phyloP scores from a whole-genome alignment of 2,888 invertebrate species.

The Linnaemya vulpina region DNA sequence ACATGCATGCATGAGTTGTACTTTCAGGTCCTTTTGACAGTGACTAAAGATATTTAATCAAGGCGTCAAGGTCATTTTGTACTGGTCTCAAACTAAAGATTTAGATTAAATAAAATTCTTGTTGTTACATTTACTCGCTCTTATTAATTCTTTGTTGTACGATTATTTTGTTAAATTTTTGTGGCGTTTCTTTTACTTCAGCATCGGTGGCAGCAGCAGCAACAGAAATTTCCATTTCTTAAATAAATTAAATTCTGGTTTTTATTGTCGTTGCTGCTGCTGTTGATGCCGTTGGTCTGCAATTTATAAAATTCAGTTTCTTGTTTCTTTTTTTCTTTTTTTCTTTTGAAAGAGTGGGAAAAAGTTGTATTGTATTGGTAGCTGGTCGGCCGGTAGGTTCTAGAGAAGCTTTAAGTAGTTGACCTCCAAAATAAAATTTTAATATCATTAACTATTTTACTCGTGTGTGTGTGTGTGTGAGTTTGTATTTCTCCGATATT shows the following conservation, averaged over 20 bases:
- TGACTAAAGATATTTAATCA: slow-evolving; percentile 70
- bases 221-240: slow-evolving; percentile 61
- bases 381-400: slow-evolving; percentile 36
- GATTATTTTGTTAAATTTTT: neutral
- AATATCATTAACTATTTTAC: slow-evolving; percentile 49
- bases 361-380: slow-evolving; percentile 31
- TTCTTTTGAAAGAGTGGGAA: slow-evolving; percentile 24
- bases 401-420: slow-evolving; percentile 65
- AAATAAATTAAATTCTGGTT: slow-evolving; percentile 58
- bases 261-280: neutral
- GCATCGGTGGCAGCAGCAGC: slow-evolving; percentile 7
- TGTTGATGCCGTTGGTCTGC: slow-evolving; percentile 40
- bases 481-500: slow-evolving; percentile 37
- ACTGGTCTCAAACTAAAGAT: slow-evolving; percentile 42
- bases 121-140: slow-evolving; percentile 37
- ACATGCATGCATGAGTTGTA: neutral
- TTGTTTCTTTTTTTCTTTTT: neutral
- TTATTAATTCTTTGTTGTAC: slow-evolving; percentile 24
- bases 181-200: neutral
- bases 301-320: slow-evolving; percentile 30
- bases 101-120: slow-evolving; percentile 61
- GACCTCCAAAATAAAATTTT: slow-evolving; percentile 67
- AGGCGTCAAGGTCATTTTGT: slow-evolving; percentile 58
- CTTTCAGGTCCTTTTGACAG: slow-evolving; percentile 52
- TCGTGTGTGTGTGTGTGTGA: slow-evolving; percentile 19